Evolutionary conservation across 2,888 invertebrate genomes (phyloP), one percentile per base, ranked within the genome.

Genomic region (Ischnura elegans): DNA sequence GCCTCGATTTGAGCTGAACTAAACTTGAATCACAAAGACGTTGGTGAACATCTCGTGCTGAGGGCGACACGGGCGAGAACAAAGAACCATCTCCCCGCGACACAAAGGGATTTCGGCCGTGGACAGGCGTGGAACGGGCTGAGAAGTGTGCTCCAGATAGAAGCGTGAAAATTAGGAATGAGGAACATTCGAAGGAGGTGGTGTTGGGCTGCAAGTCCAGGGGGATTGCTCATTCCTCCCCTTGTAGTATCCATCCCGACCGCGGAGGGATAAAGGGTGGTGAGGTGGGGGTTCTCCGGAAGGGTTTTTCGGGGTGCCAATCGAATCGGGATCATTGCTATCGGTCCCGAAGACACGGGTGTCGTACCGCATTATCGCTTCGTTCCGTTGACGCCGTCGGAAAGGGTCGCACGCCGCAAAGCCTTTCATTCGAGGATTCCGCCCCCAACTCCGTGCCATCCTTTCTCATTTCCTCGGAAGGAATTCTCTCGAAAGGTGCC

Each of bases 31-130:
- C 19, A 3, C 51, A 47, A 8, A 8, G 51, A 51, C 19, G 6
- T 61, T 6, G n/a, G 25, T 61, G 29, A 61, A 76, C 10, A 76
- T 36, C 76, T 36, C 29, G 8, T 13, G 76, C 10, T 10, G 76
- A 36, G 36, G 76, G 36, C 76, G 76, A 76, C 29, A 36, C 10
- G 10, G 76, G n/a, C 29, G 76, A 76, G 76, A 36, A 76, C 76
- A 29, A 76, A 76, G 25, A 29, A 36, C 36, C 36, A 8, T 76
- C 29, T 76, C 76, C 61, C 8, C 76, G 76, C 29, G 76, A 76
- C 76, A 76, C 76, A 76, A 76, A 76, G 36, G 76, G 76, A 76
- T 76, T 76, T 76, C 76, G 76, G 76, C 76, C 76, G 76, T n/a
- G 46, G 86, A 86, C 43, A 86, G 86, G 86, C 76, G 76, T 86